Conservation (phyloP, 2,797 vertebrate species). For the Danio tinwini region DNA sequence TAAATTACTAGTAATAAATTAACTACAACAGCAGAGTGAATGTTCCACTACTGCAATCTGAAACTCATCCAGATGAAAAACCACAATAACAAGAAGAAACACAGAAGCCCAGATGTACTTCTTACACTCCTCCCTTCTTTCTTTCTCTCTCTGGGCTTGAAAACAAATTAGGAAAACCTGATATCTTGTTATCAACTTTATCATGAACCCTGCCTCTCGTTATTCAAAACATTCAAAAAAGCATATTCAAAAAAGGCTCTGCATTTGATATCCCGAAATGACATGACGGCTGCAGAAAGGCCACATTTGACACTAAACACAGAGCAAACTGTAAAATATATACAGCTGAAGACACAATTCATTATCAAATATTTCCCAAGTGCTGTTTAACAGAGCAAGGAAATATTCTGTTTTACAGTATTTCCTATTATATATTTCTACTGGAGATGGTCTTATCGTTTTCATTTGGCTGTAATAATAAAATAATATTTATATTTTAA, state of each 20-base stretch:
- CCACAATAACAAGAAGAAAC: conserved; percentile 2
- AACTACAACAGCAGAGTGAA: conserved; percentile 4
- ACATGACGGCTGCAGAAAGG: background rate
- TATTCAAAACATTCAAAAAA: background rate
- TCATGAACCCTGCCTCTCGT: background rate
- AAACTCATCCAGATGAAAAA: conserved; percentile 2
- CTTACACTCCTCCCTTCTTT: background rate
- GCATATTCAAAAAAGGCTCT: too few relatives aligned
- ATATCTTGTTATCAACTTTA: background rate
- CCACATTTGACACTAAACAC: background rate
- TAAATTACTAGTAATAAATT: background rate
- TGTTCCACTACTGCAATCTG: background rate
- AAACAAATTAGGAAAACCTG: background rate
- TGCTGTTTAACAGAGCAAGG: too few relatives aligned
- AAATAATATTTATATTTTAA: too few relatives aligned
- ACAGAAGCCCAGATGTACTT: background rate
- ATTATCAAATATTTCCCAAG: too few relatives aligned
- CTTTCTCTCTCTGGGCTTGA: background rate
- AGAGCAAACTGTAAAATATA: background rate
- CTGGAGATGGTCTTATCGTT: too few relatives aligned
- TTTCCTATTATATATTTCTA: too few relatives aligned
- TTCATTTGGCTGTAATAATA: too few relatives aligned
- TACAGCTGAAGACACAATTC: background rate
- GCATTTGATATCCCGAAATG: background rate
- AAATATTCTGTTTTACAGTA: too few relatives aligned